Conservation (phyloP, 2,888 invertebrate genomes). For the Drepana falcataria region DNA sequence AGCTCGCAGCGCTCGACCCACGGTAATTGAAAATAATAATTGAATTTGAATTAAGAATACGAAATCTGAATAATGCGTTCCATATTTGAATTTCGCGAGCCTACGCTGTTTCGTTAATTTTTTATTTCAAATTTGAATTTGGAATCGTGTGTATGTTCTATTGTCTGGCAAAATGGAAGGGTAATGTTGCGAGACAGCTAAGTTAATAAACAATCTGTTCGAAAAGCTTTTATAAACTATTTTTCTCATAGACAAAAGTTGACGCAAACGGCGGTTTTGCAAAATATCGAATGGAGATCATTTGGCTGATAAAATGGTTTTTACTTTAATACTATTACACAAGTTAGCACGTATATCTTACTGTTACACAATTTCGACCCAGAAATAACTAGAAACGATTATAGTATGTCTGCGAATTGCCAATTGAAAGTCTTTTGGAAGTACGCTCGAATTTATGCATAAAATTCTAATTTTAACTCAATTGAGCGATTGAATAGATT, state of each 20-base stretch:
- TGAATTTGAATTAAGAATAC: constrained; percentile 69
- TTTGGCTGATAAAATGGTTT: constrained; percentile 31
- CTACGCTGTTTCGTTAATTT: constrained; percentile 43
- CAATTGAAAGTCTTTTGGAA: constrained; percentile 2
- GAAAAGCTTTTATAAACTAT: constrained; percentile 1
- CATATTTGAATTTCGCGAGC: constrained; percentile 64
- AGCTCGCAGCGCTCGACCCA: constrained; percentile 43
- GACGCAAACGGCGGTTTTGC: constrained; percentile 39
- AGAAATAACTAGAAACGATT: constrained; percentile 5
- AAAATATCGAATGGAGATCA: constrained; percentile 47
- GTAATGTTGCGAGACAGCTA: background rate
- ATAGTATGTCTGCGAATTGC: background rate
- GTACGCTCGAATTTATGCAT: constrained; percentile 2
- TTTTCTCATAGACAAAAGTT: constrained; percentile 18
- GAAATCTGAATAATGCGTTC: constrained; percentile 66
- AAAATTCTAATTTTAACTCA: constrained; percentile 2
- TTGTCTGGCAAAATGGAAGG: constrained; percentile 67
- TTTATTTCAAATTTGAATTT: constrained; percentile 66
- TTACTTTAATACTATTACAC: constrained; percentile 40
- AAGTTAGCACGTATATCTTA: constrained; percentile 25
- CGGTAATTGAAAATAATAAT: constrained; percentile 73
- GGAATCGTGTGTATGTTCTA: constrained; percentile 70
- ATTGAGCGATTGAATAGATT: background rate
- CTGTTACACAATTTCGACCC: constrained; percentile 28
- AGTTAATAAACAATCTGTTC: constrained; percentile 31